These are phyloP conservation scores for Anastrepha obliqua DNA, from an alignment of 1,140 invertebrate species.

Conservation along the genomic window DNA sequence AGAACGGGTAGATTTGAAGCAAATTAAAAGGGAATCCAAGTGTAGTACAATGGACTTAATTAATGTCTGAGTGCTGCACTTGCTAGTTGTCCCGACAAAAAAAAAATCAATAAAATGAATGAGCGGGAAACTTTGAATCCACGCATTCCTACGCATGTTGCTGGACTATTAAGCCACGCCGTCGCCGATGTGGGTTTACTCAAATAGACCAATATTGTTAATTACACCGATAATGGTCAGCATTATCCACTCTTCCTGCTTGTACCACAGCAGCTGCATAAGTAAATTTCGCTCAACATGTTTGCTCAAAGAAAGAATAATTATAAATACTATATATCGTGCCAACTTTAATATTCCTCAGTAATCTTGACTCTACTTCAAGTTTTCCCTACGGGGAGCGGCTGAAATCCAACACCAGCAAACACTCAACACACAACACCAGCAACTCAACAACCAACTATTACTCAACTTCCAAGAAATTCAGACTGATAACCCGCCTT, in stretches of 20 bases:
- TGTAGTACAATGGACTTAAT: too few relatives aligned
- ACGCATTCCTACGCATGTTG: conserved; percentile 83
- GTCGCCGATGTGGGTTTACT: conserved; percentile 80
- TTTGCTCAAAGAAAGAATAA: too few relatives aligned
- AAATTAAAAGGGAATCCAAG: too few relatives aligned
- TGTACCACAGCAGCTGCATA: conserved; percentile 89
- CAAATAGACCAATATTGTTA: conserved; percentile 85
- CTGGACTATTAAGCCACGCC: conserved; percentile 80
- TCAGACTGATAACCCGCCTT: not conserved
- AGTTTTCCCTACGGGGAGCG: too few relatives aligned
- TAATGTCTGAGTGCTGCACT: too few relatives aligned
- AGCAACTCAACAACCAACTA: not conserved
- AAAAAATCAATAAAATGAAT: conserved; percentile 80
- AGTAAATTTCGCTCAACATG: conserved; percentile 72
- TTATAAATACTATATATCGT: too few relatives aligned
- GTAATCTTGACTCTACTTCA: too few relatives aligned
- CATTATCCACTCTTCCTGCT: conserved; percentile 93
- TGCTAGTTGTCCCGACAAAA: too few relatives aligned
- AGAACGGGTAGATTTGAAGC: too few relatives aligned
- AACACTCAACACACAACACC: not conserved
- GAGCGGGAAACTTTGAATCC: conserved; percentile 85
- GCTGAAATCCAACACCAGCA: not conserved
- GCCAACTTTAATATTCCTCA: too few relatives aligned
- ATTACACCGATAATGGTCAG: conserved; percentile 88
- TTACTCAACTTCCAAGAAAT: not conserved